Conservation (phyloP, 2,888 invertebrate genomes). For the Arctia plantaginis region DNA sequence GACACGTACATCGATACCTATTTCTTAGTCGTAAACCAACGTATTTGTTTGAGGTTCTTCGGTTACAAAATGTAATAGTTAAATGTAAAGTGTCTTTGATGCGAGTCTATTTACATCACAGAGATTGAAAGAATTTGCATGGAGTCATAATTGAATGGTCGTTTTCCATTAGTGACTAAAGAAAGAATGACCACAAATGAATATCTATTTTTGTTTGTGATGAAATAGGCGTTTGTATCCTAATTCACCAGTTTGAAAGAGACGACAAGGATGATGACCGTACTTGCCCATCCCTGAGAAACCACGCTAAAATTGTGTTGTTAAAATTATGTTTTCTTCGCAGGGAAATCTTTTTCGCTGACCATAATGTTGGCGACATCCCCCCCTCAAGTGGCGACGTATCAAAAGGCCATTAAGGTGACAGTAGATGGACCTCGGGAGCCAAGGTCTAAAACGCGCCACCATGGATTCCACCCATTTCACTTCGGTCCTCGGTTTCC, state of each 20-base stretch:
- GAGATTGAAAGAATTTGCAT: neutral
- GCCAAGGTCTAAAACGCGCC: slow-evolving; percentile 96
- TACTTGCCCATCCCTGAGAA: neutral
- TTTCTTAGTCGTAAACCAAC: neutral
- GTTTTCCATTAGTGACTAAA: neutral
- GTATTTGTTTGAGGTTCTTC: neutral
- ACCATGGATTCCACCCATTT: slow-evolving; percentile 95
- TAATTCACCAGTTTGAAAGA: neutral
- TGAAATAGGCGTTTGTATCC: neutral
- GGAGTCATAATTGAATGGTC: neutral
- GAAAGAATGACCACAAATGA: neutral
- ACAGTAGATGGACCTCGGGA: slow-evolving; percentile 99
- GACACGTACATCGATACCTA: neutral
- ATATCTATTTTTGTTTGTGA: neutral
- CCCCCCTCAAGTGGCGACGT: slow-evolving; percentile 98
- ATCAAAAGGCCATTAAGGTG: slow-evolving; percentile 99
- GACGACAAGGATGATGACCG: neutral
- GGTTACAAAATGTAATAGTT: neutral
- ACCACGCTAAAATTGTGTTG: neutral
- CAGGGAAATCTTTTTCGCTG: slow-evolving; percentile 98
- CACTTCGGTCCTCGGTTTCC: slow-evolving; percentile 95
- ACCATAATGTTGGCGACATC: slow-evolving; percentile 97
- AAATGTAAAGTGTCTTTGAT: neutral
- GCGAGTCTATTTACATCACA: too few species aligned
- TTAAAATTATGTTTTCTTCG: slow-evolving; percentile 19